These are phyloP conservation scores for Gopherus evgoodei DNA, from an alignment of 2,113 vertebrate species.

Conservation along the genomic window DNA sequence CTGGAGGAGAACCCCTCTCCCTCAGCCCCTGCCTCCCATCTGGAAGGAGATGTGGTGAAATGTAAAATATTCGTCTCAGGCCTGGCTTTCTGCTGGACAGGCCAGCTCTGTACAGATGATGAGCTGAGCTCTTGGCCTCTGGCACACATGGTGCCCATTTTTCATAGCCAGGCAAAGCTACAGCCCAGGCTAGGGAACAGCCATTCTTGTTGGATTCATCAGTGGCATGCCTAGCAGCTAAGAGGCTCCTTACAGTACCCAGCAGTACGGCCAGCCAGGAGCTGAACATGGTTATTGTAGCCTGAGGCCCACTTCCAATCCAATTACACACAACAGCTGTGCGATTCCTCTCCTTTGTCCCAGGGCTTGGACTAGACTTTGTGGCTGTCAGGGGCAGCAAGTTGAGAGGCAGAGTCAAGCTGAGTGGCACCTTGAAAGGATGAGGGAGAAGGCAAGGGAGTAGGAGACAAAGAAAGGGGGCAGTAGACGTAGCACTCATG, in stretches of 20 bases:
- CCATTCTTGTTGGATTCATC: conserved; percentile 35
- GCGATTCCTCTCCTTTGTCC: conserved; percentile 44
- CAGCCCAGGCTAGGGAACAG: background rate
- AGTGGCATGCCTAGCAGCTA: background rate
- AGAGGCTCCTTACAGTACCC: conserved; percentile 47
- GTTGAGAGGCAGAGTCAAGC: background rate
- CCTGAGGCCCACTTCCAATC: conserved; percentile 63
- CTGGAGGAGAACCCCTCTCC: background rate
- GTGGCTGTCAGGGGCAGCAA: background rate
- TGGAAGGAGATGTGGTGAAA: background rate
- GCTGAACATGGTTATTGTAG: conserved; percentile 46
- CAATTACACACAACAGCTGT: conserved; percentile 63
- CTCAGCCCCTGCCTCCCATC: background rate
- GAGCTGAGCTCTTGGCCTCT: conserved; percentile 20
- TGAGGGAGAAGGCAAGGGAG: background rate
- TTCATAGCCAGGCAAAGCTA: conserved; percentile 19
- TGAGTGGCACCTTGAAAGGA: background rate
- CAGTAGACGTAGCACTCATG: background rate
- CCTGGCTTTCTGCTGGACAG: background rate
- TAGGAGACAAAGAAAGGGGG: background rate
- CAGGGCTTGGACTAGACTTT: background rate
- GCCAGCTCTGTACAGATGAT: conserved; percentile 21
- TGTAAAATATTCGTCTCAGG: background rate
- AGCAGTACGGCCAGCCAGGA: conserved; percentile 32
- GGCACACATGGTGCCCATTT: background rate